Percentiles rank a stretch among this genome's conserved stretches.
These are phyloP conservation scores for Polypterus bichir DNA, from an alignment of 2,113 vertebrate genomes.

Conservation along the genomic window DNA sequence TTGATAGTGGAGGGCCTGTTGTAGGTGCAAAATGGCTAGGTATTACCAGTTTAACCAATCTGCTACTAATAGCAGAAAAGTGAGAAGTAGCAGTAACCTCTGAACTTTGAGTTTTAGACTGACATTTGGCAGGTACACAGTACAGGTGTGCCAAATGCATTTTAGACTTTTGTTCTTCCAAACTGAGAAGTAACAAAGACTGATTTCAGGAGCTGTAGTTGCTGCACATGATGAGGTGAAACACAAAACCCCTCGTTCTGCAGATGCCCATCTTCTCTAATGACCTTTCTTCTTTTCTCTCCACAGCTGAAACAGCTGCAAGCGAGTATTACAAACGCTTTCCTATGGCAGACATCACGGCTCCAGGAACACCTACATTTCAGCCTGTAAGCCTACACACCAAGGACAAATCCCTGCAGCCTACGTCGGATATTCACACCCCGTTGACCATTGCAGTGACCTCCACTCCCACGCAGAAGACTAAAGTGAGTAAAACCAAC, in stretches of 20 bases:
- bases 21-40: too few species aligned
- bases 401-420: slow-evolving; percentile 53
- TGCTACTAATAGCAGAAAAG: too few species aligned
- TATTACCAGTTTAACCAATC: too few species aligned
- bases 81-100: too few species aligned
- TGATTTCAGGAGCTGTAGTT: too few species aligned
- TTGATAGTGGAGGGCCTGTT: too few species aligned
- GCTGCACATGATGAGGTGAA: too few species aligned
- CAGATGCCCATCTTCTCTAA: slow-evolving; percentile 8
- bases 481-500: slow-evolving; percentile 63
- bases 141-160: too few species aligned
- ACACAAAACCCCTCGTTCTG: neutral
- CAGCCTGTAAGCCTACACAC: slow-evolving; percentile 51
- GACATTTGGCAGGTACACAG: too few species aligned
- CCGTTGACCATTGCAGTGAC: slow-evolving; percentile 52
- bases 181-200: too few species aligned
- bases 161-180: too few species aligned
- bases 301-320: slow-evolving; percentile 47
- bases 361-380: slow-evolving; percentile 41
- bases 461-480: slow-evolving; percentile 52
- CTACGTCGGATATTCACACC: slow-evolving; percentile 52
- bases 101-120: too few species aligned
- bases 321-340: slow-evolving; percentile 76
- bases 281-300: slow-evolving; percentile 11
- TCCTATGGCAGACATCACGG: slow-evolving; percentile 49